Evolutionary conservation across 1,140 invertebrate species (phyloP), one percentile per base, ranked within the genome.

Genomic region (Pseudomyrmex flavicornis): DNA sequence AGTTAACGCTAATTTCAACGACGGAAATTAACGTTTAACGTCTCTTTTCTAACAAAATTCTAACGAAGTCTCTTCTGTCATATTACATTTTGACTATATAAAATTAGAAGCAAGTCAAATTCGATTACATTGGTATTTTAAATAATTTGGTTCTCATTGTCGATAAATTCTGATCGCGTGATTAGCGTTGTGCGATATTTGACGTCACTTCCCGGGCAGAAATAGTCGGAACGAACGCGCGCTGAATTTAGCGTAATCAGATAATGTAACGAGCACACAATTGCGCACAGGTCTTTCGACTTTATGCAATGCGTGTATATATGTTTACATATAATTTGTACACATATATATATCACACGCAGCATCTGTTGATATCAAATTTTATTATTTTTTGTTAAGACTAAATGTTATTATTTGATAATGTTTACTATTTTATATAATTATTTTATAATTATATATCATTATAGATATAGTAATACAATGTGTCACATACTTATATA

Each of bases 191-290:
- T 61, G 68, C 59, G 48, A 86, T 86, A 63, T 46, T 52, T 89
- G 87, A 89, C 87, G 88, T 89, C 88, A 89, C 70, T 89, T 89
- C 88, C 88, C 85, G 88, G 65, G 52, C 44, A 73, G 73, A 79
- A 35, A 73, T 52, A 79, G 85, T 72, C 76, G 88, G 65, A 83
- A 89, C 80, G 65, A 83, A 80, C 69, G 80, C 59, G 66, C 50
- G 61, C 56, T 84, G 87, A 89, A 89, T 89, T 84, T 83, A 89
- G 88, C 84, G 70, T 87, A 89, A 89, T 89, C 88, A 84, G 87
- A 89, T 89, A 89, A 88, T 89, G 56, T 82, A 84, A 69, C 63
- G 59, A 35, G 58, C 15, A 56, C 76, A 75, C 56, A 72, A 52
- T 50, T 59, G 83, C 62, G 59, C 20, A 35, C 72, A 85, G 50